Conservation (phyloP, 2,888 invertebrate genomes). For the Hypomecis punctinalis region DNA sequence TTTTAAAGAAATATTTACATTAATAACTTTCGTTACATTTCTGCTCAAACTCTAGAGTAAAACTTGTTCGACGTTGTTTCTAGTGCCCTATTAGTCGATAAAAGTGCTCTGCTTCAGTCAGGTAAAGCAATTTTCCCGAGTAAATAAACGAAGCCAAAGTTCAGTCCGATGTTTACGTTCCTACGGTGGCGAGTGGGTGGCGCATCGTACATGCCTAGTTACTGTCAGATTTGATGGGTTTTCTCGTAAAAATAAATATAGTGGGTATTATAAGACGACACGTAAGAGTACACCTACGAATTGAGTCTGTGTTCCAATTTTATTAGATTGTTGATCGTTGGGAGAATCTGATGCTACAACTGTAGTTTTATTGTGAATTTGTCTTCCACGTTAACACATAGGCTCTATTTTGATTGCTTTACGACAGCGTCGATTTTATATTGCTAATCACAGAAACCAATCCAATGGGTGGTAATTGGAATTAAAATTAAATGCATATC, state of each 20-base stretch:
- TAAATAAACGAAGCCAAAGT: constrained; percentile 37
- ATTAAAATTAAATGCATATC: no score
- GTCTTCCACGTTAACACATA: no score
- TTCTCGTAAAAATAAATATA: constrained; percentile 31
- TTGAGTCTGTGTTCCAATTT: constrained; percentile 25
- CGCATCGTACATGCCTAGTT: constrained; percentile 34
- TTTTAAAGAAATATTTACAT: no score
- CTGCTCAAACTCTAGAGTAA: no score
- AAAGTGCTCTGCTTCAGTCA: constrained; percentile 10
- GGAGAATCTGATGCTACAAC: not conserved
- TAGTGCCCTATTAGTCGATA: not conserved
- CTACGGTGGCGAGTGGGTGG: constrained; percentile 36
- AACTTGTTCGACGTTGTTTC: not conserved
- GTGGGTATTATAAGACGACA: constrained; percentile 28
- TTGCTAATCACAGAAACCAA: no score
- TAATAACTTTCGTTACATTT: no score
- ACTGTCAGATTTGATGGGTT: constrained; percentile 33
- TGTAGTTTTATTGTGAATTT: not conserved
- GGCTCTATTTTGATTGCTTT: no score
- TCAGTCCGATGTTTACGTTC: constrained; percentile 37
- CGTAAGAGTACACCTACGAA: constrained; percentile 24
- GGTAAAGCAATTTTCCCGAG: constrained; percentile 30
- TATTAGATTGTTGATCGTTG: constrained; percentile 8
- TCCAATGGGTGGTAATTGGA: no score
- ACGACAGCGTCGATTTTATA: no score